Evolutionary conservation across 2,113 vertebrate genomes (phyloP).

Genomic region (Antechinus flavipes): DNA sequence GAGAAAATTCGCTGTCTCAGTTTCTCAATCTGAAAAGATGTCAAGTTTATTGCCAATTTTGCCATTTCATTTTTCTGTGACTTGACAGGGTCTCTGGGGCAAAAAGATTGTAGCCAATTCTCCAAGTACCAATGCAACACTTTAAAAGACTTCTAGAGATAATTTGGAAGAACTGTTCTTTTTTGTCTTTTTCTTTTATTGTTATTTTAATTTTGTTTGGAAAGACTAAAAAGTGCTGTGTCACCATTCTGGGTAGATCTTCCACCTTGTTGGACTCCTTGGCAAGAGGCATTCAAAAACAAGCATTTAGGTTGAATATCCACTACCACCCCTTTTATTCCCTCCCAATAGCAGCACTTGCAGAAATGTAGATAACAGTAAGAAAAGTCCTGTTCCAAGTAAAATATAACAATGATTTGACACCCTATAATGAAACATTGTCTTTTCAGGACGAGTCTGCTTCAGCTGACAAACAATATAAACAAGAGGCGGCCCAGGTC

Average conservation of each 20-base stretch:
- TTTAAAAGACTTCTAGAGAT: not conserved
- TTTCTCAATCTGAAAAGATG: slow-evolving; percentile 17
- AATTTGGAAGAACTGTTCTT: not conserved
- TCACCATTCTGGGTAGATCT: not conserved
- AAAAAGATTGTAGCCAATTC: not conserved
- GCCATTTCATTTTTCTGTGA: not conserved
- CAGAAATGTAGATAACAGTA: not conserved
- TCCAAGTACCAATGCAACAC: not conserved
- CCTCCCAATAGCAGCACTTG: not conserved
- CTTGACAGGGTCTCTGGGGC: not conserved
- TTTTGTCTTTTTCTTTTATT: not conserved
- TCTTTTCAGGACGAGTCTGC: slow-evolving; percentile 86
- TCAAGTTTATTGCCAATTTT: not conserved
- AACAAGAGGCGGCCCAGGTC: slow-evolving; percentile 87
- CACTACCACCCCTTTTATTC: not conserved
- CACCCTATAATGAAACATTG: slow-evolving; percentile 37
- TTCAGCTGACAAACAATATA: slow-evolving; percentile 86
- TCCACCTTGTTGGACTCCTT: slow-evolving; percentile 16
- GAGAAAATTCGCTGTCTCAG: not conserved
- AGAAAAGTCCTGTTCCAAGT: slow-evolving; percentile 9
- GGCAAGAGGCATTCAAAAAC: slow-evolving; percentile 45
- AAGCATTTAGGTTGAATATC: not conserved
- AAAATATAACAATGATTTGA: slow-evolving; percentile 33
- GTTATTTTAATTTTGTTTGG: slow-evolving; percentile 25
- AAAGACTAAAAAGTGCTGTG: not conserved